A percentile compares a stretch with the other conserved stretches of the same genome.
Conservation (phyloP, 2,888 invertebrate species). For the Cephus rjabovi region DNA sequence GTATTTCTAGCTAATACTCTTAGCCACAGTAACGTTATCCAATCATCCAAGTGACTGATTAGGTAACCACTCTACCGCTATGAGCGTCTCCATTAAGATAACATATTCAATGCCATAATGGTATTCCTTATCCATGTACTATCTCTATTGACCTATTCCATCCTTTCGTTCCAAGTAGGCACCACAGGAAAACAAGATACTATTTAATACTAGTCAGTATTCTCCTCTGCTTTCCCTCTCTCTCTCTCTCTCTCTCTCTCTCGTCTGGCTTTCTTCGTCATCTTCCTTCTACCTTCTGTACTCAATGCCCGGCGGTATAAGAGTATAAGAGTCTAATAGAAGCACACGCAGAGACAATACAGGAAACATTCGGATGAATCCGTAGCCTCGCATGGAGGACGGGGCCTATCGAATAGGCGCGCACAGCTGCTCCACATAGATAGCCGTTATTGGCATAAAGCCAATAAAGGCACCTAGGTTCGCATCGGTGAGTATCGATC, state of each 20-base stretch:
- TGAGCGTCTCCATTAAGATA: conserved; percentile 43
- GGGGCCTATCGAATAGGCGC: conserved; percentile 34
- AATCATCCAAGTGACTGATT: not conserved
- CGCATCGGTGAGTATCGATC: conserved; percentile 36
- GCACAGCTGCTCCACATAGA: conserved; percentile 64
- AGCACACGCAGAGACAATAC: not conserved
- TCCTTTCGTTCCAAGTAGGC: not conserved
- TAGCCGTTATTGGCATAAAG: conserved; percentile 61
- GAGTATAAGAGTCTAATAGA: not conserved
- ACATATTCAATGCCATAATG: conserved; percentile 39
- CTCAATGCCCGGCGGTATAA: not conserved
- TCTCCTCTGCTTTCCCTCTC: not conserved
- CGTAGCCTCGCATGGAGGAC: not conserved
- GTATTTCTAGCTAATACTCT: not conserved
- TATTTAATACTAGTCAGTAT: conserved; percentile 3
- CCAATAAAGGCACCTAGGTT: conserved; percentile 54
- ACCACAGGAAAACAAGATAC: not conserved
- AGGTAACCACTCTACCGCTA: conserved; percentile 27
- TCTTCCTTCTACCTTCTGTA: conserved; percentile 10
- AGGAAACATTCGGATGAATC: not conserved
- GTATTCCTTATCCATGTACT: conserved; percentile 25
- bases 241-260: not conserved
- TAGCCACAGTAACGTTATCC: not conserved
- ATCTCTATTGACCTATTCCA: not conserved
- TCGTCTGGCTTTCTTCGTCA: conserved; percentile 6